These are phyloP conservation scores for Octonoba sinensis DNA, from an alignment of 2,888 invertebrate species.

Conservation along the genomic window DNA sequence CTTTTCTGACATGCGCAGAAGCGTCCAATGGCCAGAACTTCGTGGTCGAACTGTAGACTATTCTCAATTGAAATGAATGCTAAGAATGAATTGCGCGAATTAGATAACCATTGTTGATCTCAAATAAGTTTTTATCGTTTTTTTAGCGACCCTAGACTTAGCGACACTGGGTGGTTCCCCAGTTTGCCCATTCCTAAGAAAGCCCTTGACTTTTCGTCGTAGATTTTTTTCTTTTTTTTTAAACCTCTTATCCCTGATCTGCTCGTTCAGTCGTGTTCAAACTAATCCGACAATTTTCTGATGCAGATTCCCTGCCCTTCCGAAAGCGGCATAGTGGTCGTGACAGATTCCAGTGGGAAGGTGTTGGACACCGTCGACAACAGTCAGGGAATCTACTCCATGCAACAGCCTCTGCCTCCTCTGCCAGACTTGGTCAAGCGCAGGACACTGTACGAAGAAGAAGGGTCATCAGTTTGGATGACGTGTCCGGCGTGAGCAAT, in stretches of 20 bases:
- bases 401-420: conserved; percentile 65
- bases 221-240: background rate
- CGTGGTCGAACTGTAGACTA: too few relatives aligned
- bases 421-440: conserved; percentile 68
- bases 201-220: too few relatives aligned
- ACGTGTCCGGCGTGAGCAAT: conserved; percentile 67
- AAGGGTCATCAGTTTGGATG: conserved; percentile 67
- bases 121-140: too few relatives aligned
- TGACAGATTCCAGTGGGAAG: conserved; percentile 74
- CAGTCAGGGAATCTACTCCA: conserved; percentile 68
- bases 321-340: conserved; percentile 68
- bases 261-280: background rate
- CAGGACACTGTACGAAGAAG: conserved; percentile 67
- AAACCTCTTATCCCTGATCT: too few relatives aligned
- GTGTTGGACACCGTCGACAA: conserved; percentile 76
- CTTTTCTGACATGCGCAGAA: too few relatives aligned
- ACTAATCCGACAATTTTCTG: background rate
- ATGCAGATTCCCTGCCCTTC: conserved; percentile 67
- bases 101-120: too few relatives aligned
- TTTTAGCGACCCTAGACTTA: too few relatives aligned
- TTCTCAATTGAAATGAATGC: too few relatives aligned
- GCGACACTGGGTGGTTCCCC: too few relatives aligned
- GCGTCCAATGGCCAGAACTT: too few relatives aligned
- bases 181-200: too few relatives aligned
- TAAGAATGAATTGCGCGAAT: too few relatives aligned